These are phyloP conservation scores for Apodemus speciosus DNA, from an alignment of 2,113 vertebrate species.

Conservation along the genomic window DNA sequence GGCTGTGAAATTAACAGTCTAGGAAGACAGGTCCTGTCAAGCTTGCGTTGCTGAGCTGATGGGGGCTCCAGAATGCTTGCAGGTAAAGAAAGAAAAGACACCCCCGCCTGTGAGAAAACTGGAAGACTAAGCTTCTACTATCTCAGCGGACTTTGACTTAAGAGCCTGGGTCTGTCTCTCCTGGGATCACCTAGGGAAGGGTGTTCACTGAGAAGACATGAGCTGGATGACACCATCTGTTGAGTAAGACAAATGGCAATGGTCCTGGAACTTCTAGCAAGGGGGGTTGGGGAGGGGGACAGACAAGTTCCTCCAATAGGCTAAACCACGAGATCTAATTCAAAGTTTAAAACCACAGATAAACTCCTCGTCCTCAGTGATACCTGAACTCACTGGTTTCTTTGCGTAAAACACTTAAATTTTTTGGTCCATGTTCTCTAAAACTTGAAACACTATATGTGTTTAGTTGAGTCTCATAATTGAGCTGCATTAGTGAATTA, in stretches of 20 bases:
- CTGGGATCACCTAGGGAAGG: not conserved
- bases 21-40: constrained; percentile 70
- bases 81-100: not conserved
- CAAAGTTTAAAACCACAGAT: not conserved
- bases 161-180: not conserved
- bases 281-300: too few species aligned
- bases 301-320: not conserved
- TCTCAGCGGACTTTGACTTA: not conserved
- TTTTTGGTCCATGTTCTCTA: not conserved
- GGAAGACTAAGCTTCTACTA: not conserved
- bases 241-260: not conserved
- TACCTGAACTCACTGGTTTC: not conserved
- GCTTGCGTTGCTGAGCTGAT: constrained; percentile 53
- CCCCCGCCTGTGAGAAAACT: not conserved
- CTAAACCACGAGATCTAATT: not conserved
- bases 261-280: not conserved
- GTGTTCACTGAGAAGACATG: not conserved
- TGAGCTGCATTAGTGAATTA: not conserved
- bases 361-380: not conserved
- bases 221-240: not conserved
- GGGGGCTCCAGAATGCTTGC: not conserved
- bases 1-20: constrained; percentile 73
- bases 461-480: not conserved
- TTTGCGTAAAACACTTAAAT: not conserved
- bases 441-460: not conserved